phyloP scores from a whole-genome alignment of 2,113 vertebrate species.

The Electrona antarctica region DNA sequence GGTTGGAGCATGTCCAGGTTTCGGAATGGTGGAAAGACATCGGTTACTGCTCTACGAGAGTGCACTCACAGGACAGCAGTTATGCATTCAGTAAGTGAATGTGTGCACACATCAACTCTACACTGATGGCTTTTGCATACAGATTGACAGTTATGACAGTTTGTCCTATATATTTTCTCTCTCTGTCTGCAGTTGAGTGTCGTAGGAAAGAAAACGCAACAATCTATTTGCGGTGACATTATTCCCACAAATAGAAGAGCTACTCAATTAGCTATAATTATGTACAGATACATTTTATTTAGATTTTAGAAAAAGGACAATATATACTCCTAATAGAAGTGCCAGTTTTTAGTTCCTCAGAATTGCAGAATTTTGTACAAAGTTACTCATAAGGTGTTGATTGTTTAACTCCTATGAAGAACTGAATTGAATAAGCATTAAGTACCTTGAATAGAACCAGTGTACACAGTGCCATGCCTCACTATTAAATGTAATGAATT shows the following conservation, averaged over 20 bases:
- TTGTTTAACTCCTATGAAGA: conserved; percentile 58
- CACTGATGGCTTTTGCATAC: conserved; percentile 8
- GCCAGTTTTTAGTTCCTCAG: conserved; percentile 3
- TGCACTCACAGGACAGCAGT: conserved; percentile 18
- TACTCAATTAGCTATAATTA: conserved; percentile 27
- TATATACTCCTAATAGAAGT: conserved; percentile 20
- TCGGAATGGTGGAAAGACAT: conserved; percentile 6
- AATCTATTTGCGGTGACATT: conserved; percentile 2
- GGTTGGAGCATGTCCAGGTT: conserved; percentile 24
- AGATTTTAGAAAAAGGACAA: conserved; percentile 31
- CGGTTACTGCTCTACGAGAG: conserved; percentile 20
- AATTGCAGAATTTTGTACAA: conserved; percentile 13
- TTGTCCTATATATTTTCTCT: conserved; percentile 52
- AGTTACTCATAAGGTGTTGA: conserved; percentile 29
- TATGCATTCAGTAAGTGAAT: conserved; percentile 37
- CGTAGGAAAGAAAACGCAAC: conserved; percentile 14
- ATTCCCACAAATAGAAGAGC: conserved; percentile 14
- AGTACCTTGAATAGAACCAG: too few relatives aligned
- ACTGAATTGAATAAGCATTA: conserved; percentile 21
- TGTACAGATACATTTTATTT: conserved; percentile 30
- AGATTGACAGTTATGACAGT: conserved; percentile 29
- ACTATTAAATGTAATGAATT: conserved; percentile 67
- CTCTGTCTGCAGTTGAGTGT: conserved; percentile 32
- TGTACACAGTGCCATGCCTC: too few relatives aligned
- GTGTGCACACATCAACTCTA: background rate